Evolutionary conservation across 2,888 invertebrate species (phyloP).

Genomic region (Allolobophora icterica): DNA sequence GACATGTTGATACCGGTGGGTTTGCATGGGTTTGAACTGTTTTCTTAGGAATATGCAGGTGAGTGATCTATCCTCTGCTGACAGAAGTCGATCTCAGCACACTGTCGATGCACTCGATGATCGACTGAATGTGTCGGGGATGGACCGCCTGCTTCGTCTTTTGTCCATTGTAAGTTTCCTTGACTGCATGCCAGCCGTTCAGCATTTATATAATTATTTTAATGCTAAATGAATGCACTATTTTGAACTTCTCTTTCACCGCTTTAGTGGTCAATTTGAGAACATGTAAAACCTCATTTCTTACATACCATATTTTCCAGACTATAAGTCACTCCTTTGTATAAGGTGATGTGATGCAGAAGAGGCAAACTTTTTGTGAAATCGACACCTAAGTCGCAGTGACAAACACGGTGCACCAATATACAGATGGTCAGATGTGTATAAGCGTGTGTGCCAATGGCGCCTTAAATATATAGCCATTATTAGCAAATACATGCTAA

Average conservation of each 20-base stretch:
- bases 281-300: background rate
- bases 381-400: no score
- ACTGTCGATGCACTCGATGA: background rate
- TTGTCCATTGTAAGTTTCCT: background rate
- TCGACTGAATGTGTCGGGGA: slow-evolving; percentile 3
- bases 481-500: no score
- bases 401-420: no score
- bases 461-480: no score
- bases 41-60: background rate
- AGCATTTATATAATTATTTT: background rate
- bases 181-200: background rate
- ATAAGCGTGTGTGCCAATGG: no score
- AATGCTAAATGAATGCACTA: background rate
- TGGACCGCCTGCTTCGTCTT: background rate
- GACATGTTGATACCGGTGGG: background rate
- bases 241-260: background rate
- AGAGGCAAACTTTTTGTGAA: no score
- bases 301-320: background rate
- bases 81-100: background rate
- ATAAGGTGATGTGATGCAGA: no score
- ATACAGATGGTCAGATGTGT: no score
- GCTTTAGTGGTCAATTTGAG: background rate
- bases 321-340: no score
- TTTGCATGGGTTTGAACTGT: background rate
- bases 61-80: background rate